Percentiles rank a stretch among this genome's conserved stretches.
Conservation (phyloP, 2,888 invertebrate species). For the Hydriomena furcata region DNA sequence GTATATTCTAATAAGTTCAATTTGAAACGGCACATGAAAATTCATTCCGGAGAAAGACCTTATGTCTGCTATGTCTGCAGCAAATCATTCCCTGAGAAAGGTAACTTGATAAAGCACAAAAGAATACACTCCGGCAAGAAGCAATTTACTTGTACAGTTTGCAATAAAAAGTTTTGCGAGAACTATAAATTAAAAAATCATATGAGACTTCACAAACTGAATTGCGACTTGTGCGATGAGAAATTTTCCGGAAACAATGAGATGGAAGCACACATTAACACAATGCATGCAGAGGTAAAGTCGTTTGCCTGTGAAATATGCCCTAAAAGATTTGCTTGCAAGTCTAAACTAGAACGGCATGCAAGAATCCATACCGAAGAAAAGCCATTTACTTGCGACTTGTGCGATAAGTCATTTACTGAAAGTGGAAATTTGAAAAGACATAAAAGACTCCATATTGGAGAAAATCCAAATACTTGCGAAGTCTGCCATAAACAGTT, state of each 20-base stretch:
- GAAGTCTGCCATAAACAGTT: conserved; percentile 19
- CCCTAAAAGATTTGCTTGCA: conserved; percentile 11
- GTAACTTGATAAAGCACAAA: conserved; percentile 8
- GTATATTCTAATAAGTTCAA: conserved; percentile 4
- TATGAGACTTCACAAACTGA: conserved; percentile 7
- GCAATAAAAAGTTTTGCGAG: conserved; percentile 16
- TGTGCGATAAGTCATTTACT: conserved; percentile 14
- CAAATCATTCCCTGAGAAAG: conserved; percentile 6
- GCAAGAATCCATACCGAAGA: conserved; percentile 18
- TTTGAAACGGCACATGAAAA: conserved; percentile 12
- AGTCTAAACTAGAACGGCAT: conserved; percentile 12
- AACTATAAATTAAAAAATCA: conserved; percentile 17
- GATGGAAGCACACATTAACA: conserved; percentile 10
- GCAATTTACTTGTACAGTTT: conserved; percentile 10
- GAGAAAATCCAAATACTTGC: conserved; percentile 17
- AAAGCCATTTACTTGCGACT: conserved; percentile 15
- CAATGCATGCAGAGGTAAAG: conserved; percentile 10
- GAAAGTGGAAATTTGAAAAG: conserved; percentile 21
- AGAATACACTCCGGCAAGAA: conserved; percentile 14
- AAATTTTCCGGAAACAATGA: conserved; percentile 6
- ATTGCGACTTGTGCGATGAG: conserved; percentile 14
- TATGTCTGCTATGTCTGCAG: conserved; percentile 1
- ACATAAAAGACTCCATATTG: conserved; percentile 16
- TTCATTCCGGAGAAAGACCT: conserved; percentile 5
- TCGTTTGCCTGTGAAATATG: conserved; percentile 15